Conservation (phyloP, 1,140 invertebrate genomes). For the Zophobas atratus region DNA sequence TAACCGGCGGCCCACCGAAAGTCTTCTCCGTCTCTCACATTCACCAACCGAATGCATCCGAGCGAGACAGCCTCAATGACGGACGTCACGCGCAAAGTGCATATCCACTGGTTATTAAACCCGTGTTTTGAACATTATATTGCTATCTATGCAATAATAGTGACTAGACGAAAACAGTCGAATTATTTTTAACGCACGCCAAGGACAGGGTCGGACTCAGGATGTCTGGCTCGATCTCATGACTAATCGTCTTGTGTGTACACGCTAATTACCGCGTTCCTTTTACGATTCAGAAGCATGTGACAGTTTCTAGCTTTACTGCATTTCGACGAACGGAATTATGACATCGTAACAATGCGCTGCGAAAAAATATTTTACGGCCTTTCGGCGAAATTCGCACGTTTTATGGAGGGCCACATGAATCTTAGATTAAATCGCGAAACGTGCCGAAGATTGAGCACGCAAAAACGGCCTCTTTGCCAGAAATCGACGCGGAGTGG, state of each 20-base stretch:
- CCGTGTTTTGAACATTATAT: slow-evolving; percentile 57
- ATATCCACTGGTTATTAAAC: slow-evolving; percentile 57
- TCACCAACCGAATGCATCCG: not conserved
- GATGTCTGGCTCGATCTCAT: slow-evolving; percentile 18
- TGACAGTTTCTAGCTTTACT: slow-evolving; percentile 23
- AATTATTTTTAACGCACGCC: slow-evolving; percentile 56
- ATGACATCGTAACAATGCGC: not conserved
- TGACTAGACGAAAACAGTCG: slow-evolving; percentile 59
- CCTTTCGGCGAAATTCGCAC: slow-evolving; percentile 39
- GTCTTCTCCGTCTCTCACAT: slow-evolving; percentile 17
- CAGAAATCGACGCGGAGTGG: slow-evolving; percentile 1
- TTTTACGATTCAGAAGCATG: not conserved
- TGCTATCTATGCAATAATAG: slow-evolving; percentile 60
- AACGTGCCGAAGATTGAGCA: slow-evolving; percentile 13
- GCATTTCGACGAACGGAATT: slow-evolving; percentile 25
- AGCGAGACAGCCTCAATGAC: slow-evolving; percentile 26
- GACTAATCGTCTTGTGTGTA: slow-evolving; percentile 13
- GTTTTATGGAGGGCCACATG: slow-evolving; percentile 13
- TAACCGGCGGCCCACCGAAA: not conserved
- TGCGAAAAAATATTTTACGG: slow-evolving; percentile 24
- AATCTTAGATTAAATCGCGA: slow-evolving; percentile 33
- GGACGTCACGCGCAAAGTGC: slow-evolving; percentile 46
- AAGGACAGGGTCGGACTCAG: slow-evolving; percentile 53
- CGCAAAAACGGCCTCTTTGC: not conserved
- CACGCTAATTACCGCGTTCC: slow-evolving; percentile 9